Evolutionary conservation across 2,888 invertebrate genomes (phyloP).

Genomic region (Apotomis betuletana): DNA sequence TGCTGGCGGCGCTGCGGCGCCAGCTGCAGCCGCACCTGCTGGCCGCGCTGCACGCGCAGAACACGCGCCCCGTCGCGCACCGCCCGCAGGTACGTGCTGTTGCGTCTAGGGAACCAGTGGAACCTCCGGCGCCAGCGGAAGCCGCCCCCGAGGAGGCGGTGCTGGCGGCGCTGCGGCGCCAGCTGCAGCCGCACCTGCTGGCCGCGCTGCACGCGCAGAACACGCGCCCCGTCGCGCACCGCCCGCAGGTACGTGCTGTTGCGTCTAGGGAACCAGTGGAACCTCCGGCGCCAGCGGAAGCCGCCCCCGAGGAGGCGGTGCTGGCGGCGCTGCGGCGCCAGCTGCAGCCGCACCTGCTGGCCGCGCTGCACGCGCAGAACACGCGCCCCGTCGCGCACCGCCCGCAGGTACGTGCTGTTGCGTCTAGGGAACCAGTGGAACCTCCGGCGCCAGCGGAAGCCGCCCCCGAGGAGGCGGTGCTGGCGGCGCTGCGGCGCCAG

Average conservation of each 20-base stretch:
- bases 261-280: too few relatives aligned
- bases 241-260: conserved; percentile 33
- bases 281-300: conserved; percentile 43
- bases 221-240: conserved; percentile 47
- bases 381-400: conserved; percentile 47
- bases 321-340: conserved; percentile 87
- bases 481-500: conserved; percentile 87
- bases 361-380: conserved; percentile 84
- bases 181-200: conserved; percentile 88
- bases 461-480: conserved; percentile 84
- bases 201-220: conserved; percentile 85
- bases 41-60: conserved; percentile 84
- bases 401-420: conserved; percentile 8
- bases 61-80: conserved; percentile 51
- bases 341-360: conserved; percentile 87
- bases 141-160: conserved; percentile 83
- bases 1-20: conserved; percentile 87
- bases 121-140: too few relatives aligned
- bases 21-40: conserved; percentile 88
- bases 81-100: conserved; percentile 10
- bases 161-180: conserved; percentile 86
- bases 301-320: conserved; percentile 77
- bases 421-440: too few relatives aligned
- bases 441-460: too few relatives aligned
- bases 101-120: too few relatives aligned